Evolutionary conservation across 2,113 vertebrate genomes (phyloP), one percentile per base, ranked within the genome.

Genomic region (Monopterus albus): DNA sequence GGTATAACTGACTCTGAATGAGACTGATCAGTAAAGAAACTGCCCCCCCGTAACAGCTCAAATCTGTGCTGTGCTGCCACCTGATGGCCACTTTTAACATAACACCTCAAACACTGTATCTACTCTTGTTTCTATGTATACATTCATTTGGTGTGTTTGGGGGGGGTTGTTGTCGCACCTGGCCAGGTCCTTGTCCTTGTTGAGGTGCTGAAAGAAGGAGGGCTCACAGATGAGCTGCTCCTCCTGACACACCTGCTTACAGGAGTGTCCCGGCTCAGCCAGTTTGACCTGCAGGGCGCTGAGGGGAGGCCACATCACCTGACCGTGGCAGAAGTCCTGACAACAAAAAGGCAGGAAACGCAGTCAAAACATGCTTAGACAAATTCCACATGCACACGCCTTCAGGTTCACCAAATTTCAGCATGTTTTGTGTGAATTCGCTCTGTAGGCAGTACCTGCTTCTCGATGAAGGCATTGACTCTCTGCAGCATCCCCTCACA

Each of bases 231-330:
- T 97, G 69, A 99, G 96, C 83, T 97, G 96, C 82, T 92, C 95
- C 90, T 99, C 97, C 92, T 99, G 98, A 89, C 98, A 99, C 50
- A 98, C 94, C 87, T 98, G 97, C 69, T 99, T 99, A 75, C 98
- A 99, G 28, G 96, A 95, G 86, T 92, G 94, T 5, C 96, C 95
- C 0, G 95, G 93, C 36, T 95, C 94, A 1, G 98, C 95, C 23
- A 95, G 79, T 81, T 95, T 96, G n/a, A 99, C 96, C 90, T 96
- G 97, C 85, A 99, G 92, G 18, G 96, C 91, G 60, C 90, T 94
- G 89, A 99, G 92, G 0, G 98, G 96, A 0, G 98, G 98, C 98
- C 98, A 99, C 98, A 98, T 99, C 85, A 98, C 97, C 85, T 99
- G 97, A 23, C 97, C 97, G 0, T 99, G 97, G 79, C 98, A 99